Evolutionary conservation across 2,113 vertebrate genomes (phyloP), one percentile per base, ranked within the genome.

Genomic region (Alces alces): DNA sequence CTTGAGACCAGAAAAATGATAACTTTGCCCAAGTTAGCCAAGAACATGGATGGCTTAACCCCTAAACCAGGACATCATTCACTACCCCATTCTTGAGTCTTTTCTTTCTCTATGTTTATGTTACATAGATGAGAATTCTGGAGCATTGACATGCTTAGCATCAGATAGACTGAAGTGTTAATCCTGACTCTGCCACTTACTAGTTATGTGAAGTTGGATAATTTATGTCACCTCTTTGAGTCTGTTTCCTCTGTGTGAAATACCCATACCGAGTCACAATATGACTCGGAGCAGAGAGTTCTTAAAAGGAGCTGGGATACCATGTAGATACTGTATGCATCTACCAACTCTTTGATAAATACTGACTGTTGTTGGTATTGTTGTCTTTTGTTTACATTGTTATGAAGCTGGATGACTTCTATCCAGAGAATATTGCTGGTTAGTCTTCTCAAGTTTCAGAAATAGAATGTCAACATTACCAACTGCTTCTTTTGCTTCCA

Each of bases 401-500:
- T 96, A 55, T 33, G 83, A 92, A 91, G 91, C 66, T 94, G 50
- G 57, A 36, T 78, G 45, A 96, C 84, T 86, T 94, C 82, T 86
- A 28, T 36, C 88, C 83, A 86, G 88, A 90, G 78, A 76, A 64
- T 76, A 60, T 5, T 86, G 23, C 89, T 86, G n/a, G 86, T 16
- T 73, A 84, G 45, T 11, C 50, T 91, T 97, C 96, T 98, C 96
- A 66, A 19, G 95, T 98, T 97, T 97, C 97, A 86, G 6, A 79
- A 95, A 54, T n/a, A 97, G 97, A 95, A 94, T 89, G 93, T 94
- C 83, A 92, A 6, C 95, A 93, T 97, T 54, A 93, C 89, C 95
- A 84, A 97, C 89, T 97, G 97, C 95, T 97, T 70, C 58, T 96
- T 60, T 95, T 30, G 91, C 84, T 95, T 98, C 96, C 97, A 96